Conservation (phyloP, 2,113 vertebrate species). For the Eonycteris spelaea region DNA sequence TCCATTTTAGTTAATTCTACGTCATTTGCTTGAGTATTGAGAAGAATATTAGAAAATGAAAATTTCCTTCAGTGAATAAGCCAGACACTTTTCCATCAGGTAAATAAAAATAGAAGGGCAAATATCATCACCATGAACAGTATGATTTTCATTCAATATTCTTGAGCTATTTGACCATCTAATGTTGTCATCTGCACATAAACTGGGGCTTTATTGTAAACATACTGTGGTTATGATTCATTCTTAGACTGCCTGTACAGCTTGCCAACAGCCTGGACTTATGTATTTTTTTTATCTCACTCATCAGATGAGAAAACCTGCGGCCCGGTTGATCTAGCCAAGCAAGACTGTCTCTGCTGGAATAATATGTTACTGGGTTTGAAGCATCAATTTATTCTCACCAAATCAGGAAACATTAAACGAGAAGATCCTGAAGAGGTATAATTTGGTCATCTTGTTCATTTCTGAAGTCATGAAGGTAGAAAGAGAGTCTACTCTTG, state of each 20-base stretch:
- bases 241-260: not conserved
- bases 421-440: not conserved
- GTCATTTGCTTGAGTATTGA: constrained; percentile 54
- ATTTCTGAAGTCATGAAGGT: constrained; percentile 14
- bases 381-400: constrained; percentile 1
- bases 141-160: constrained; percentile 37
- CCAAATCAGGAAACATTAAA: not conserved
- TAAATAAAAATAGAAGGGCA: constrained; percentile 60
- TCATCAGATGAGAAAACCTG: not conserved
- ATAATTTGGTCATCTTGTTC: not conserved
- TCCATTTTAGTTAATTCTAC: constrained; percentile 63
- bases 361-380: not conserved
- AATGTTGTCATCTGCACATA: constrained; percentile 36
- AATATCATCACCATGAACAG: constrained; percentile 24
- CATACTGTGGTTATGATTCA: not conserved
- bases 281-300: not conserved
- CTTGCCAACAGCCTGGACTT: not conserved
- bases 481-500: not conserved
- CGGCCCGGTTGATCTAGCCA: not conserved
- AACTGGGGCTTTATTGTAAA: constrained; percentile 1
- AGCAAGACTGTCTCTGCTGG: not conserved
- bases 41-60: constrained; percentile 52
- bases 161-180: constrained; percentile 21
- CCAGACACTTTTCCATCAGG: constrained; percentile 34
- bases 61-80: constrained; percentile 39